Conservation (phyloP, 2,113 vertebrate genomes). For the Corythaixoides concolor region DNA sequence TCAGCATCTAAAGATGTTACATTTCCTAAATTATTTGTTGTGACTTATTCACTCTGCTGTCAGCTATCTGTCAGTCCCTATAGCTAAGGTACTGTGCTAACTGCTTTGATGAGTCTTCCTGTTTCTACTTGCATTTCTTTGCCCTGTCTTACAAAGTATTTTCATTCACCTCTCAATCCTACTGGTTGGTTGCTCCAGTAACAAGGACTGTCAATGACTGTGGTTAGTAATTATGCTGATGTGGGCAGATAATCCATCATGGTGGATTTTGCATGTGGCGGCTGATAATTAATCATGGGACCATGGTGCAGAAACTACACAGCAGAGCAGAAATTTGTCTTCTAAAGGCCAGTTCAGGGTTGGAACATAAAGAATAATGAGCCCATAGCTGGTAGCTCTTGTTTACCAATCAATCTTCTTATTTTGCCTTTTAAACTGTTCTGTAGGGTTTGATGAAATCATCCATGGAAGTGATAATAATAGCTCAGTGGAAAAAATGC, state of each 20-base stretch:
- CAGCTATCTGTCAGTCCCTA: neutral
- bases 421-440: neutral
- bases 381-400: conserved; percentile 19
- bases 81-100: neutral
- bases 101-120: neutral
- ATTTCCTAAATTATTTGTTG: neutral
- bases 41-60: neutral
- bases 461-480: neutral
- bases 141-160: neutral
- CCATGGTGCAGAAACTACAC: conserved; percentile 37
- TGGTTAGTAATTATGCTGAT: conserved; percentile 62
- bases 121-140: neutral
- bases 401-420: conserved; percentile 62
- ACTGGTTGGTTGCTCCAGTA: conserved; percentile 15
- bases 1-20: neutral
- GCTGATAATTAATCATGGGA: conserved; percentile 70
- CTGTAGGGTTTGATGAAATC: neutral
- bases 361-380: conserved; percentile 66
- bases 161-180: conserved; percentile 8
- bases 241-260: conserved; percentile 59
- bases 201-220: conserved; percentile 48
- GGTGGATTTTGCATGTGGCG: conserved; percentile 56
- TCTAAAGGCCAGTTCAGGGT: conserved; percentile 63
- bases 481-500: neutral
- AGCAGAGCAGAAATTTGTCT: conserved; percentile 69